Evolutionary conservation across 2,888 invertebrate genomes (phyloP).

Genomic region (Meloe dianella): DNA sequence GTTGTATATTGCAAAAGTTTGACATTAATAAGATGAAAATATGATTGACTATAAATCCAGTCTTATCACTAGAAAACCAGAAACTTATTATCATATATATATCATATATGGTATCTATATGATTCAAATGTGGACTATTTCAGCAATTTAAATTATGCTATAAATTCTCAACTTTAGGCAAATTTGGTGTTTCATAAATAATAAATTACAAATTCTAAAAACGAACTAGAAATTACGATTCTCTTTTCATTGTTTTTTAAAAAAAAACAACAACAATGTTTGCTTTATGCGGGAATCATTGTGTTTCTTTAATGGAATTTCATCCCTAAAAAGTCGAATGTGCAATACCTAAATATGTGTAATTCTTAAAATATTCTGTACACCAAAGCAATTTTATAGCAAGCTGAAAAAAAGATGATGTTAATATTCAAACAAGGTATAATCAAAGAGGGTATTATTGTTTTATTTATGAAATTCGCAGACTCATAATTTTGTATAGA

Average conservation of each 20-base stretch:
- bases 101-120: not conserved
- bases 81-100: not conserved
- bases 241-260: too few species aligned
- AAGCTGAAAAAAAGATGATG: too few species aligned
- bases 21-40: not conserved
- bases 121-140: not conserved
- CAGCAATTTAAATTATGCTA: not conserved
- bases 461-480: not conserved
- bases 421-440: too few species aligned
- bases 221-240: too few species aligned
- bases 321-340: too few species aligned
- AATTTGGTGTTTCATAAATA: too few species aligned
- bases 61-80: not conserved
- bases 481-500: not conserved
- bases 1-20: not conserved
- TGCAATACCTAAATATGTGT: not conserved
- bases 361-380: not conserved
- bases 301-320: too few species aligned
- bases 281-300: too few species aligned
- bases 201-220: too few species aligned
- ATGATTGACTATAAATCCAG: not conserved
- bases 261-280: too few species aligned
- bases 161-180: too few species aligned
- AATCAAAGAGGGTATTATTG: not conserved
- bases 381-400: too few species aligned